A percentile compares a stretch with the other conserved stretches of the same genome.
These are phyloP conservation scores for Salticus scenicus DNA, from an alignment of 2,888 invertebrate species.

Conservation along the genomic window DNA sequence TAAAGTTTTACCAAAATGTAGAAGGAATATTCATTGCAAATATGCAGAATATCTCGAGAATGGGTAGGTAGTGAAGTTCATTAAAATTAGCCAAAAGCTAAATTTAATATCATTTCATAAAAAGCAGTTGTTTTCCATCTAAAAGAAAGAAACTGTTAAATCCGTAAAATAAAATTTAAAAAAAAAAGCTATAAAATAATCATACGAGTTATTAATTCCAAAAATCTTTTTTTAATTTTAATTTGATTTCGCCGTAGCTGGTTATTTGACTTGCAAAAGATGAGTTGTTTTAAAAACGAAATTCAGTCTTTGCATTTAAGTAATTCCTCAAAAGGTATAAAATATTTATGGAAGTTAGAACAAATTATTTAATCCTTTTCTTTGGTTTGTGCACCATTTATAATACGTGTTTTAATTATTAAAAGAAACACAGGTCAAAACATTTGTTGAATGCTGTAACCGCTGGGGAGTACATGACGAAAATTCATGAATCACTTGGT, in stretches of 20 bases:
- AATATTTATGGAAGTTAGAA: neutral
- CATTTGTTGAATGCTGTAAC: neutral
- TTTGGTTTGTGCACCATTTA: slow-evolving; percentile 8
- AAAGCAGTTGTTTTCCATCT: neutral
- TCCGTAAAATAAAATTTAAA: neutral
- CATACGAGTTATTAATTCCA: slow-evolving; percentile 3
- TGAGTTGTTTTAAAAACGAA: neutral
- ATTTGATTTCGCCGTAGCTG: slow-evolving; percentile 15
- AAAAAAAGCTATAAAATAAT: slow-evolving; percentile 16
- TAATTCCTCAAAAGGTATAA: neutral
- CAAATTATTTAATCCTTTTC: neutral
- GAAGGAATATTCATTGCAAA: neutral
- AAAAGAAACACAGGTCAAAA: neutral
- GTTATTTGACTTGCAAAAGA: slow-evolving; percentile 13
- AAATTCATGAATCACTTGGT: slow-evolving; percentile 2
- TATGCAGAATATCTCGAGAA: neutral
- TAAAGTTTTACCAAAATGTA: neutral
- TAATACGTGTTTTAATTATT: slow-evolving; percentile 29
- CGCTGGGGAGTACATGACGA: neutral
- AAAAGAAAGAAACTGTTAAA: neutral
- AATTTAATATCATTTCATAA: slow-evolving; percentile 2
- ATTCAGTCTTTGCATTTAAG: neutral
- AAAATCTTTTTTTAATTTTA: neutral
- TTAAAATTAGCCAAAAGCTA: neutral
- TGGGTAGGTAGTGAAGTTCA: neutral